A percentile compares a stretch with the other conserved stretches of the same genome.
Evolutionary conservation across 2,113 vertebrate genomes (phyloP).

Genomic region (Coryphaenoides rupestris): DNA sequence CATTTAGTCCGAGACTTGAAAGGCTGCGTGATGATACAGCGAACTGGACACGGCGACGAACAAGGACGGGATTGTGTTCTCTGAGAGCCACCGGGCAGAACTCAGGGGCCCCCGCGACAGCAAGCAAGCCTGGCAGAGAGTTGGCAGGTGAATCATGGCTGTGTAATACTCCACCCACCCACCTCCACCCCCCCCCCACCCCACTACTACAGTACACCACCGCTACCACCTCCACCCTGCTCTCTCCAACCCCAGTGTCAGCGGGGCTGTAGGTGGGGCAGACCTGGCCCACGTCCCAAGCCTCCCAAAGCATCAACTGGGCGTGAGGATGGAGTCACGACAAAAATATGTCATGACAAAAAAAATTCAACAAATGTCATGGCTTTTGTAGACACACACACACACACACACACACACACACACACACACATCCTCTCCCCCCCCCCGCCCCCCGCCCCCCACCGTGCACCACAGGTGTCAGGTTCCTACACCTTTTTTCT

Average conservation of each 20-base stretch:
- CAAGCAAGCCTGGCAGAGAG: slow-evolving; percentile 41
- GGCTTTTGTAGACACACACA: no score
- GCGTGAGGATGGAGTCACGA: slow-evolving; percentile 16
- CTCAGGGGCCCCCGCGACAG: not conserved
- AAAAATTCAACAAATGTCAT: no score
- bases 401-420: no score
- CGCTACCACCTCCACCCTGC: no score
- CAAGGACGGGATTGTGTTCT: slow-evolving; percentile 38
- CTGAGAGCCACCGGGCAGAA: not conserved
- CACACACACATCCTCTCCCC: no score
- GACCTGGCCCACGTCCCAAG: slow-evolving; percentile 43
- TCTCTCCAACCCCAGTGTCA: slow-evolving; percentile 32
- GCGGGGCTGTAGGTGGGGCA: slow-evolving; percentile 50
- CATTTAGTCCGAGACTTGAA: slow-evolving; percentile 43
- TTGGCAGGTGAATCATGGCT: slow-evolving; percentile 46
- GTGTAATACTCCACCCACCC: slow-evolving; percentile 35
- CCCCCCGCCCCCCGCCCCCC: no score
- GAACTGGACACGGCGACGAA: slow-evolving; percentile 36
- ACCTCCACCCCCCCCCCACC: slow-evolving; percentile 13
- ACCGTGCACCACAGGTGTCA: not conserved
- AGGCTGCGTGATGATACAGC: slow-evolving; percentile 2
- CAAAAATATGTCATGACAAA: no score
- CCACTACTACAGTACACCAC: not conserved
- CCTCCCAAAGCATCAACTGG: slow-evolving; percentile 32
- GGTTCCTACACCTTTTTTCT: not conserved